Evolutionary conservation across 2,113 vertebrate species (phyloP).

Genomic region (Limanda limanda): DNA sequence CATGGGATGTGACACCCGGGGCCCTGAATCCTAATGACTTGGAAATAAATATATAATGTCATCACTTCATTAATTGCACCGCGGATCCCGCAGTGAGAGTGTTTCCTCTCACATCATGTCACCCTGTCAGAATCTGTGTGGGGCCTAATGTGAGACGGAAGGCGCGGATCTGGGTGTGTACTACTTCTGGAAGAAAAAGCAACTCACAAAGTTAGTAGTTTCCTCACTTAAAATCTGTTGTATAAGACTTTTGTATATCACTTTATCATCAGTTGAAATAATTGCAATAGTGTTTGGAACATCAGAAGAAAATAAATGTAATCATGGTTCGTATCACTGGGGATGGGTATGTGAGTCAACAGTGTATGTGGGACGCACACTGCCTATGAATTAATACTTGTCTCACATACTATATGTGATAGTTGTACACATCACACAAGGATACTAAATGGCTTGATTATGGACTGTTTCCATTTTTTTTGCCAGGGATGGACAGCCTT

Average conservation of each 20-base stretch:
- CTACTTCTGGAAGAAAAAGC: neutral
- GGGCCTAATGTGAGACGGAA: neutral
- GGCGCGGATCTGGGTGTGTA: neutral
- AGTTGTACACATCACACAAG: conserved; percentile 15
- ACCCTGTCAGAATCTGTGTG: conserved; percentile 31
- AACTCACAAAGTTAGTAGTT: neutral
- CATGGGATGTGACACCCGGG: conserved; percentile 69
- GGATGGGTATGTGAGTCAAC: neutral
- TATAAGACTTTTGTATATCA: neutral
- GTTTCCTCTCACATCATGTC: conserved; percentile 54
- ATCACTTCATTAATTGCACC: conserved; percentile 79
- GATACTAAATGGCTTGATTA: conserved; percentile 44
- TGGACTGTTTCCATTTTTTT: conserved; percentile 39
- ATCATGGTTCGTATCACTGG: neutral
- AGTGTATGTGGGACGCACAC: neutral
- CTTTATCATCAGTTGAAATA: neutral
- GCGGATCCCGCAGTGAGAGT: conserved; percentile 59
- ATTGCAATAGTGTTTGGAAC: neutral
- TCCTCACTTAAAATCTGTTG: neutral
- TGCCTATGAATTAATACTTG: neutral
- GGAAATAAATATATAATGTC: conserved; percentile 83
- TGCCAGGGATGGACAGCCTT: conserved; percentile 49
- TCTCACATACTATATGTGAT: neutral
- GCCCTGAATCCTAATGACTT: conserved; percentile 79
- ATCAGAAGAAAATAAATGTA: neutral